These are phyloP conservation scores for Cosmorhoe ocellata DNA, from an alignment of 2,888 invertebrate genomes.

Conservation along the genomic window DNA sequence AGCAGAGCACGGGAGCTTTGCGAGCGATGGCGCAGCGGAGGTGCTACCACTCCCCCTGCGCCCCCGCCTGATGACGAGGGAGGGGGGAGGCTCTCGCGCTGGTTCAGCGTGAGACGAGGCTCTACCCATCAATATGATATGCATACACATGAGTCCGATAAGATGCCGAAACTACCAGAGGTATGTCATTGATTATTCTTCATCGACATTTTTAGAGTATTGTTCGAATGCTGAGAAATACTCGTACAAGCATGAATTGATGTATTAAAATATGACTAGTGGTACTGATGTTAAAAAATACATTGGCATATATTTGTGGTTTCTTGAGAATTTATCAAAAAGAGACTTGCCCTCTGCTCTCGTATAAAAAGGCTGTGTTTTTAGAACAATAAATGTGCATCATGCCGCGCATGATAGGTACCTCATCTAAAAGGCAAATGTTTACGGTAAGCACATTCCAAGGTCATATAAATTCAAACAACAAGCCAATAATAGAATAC, in stretches of 20 bases:
- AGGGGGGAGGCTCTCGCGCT: conserved; percentile 90
- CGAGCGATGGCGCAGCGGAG: conserved; percentile 88
- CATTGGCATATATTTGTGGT: conserved; percentile 11
- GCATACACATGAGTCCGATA: conserved; percentile 74
- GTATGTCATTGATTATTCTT: conserved; percentile 61
- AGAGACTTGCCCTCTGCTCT: conserved; percentile 13
- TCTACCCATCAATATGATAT: conserved; percentile 92
- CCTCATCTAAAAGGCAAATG: conserved; percentile 26
- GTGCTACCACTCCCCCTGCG: conserved; percentile 63
- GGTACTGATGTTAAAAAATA: too few relatives aligned
- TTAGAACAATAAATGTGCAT: conserved; percentile 16
- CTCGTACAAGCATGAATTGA: too few relatives aligned
- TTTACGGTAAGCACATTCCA: conserved; percentile 15
- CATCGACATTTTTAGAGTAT: too few relatives aligned
- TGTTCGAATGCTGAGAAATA: too few relatives aligned
- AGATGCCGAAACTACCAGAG: conserved; percentile 93
- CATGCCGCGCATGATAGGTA: conserved; percentile 9
- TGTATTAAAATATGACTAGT: too few relatives aligned
- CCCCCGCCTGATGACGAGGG: conserved; percentile 83
- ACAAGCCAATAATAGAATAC: neutral
- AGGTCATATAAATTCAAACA: conserved; percentile 21
- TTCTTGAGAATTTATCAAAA: conserved; percentile 10
- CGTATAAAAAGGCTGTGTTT: neutral
- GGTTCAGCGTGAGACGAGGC: conserved; percentile 94
- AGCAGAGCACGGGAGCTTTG: conserved; percentile 92